Base-by-base conservation (phyloP, 2,797 vertebrate species). In the Okamejei kenojei region DNA sequence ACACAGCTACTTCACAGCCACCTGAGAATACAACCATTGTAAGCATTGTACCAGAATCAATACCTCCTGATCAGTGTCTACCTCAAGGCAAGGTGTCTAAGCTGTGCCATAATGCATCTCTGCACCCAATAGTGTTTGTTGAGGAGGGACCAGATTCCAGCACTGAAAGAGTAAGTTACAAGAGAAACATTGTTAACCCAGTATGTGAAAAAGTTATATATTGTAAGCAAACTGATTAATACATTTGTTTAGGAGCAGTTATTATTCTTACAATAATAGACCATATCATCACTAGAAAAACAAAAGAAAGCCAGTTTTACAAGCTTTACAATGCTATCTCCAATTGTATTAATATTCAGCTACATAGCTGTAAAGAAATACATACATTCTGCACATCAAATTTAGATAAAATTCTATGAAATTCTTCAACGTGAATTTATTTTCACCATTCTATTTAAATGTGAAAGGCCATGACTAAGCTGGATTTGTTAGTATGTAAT, bases 71-170 rank as follows among this genome's bases (percentile, higher is more conserved):
- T 65, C 95, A 95, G 65, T 91, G 90, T 65, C 65, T 65, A 95
- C 93, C 93, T 71, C 79, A n/a, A 11, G 93, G 93, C 93, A 94
- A 95, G 88, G 93, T 94, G 94, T 68, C 23, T 32, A 91, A 91
- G 90, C 90, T 91, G 35, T 91, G 90, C 71, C 90, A 91, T 21
- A 91, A 91, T 74, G 73, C 90, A 74, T 54, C 90, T 91, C 68
- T 91, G 65, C 90, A 73, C 68, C 94, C 95, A 1, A 15, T 95
- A 93, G 76, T 95, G 8, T 94, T 95, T 94, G 93, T 94, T 74
- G 95, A 95, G 94, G 95, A 96, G 93, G 95, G 93, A 88, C 94
- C 95, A 32, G 93, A 94, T 0, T 94, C 95, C 93, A 92, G 86
- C 93, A 93, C 94, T 92, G 90, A 91, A 91, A 91, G 35, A 74